These are phyloP conservation scores for Cepaea nemoralis DNA, from an alignment of 1,140 invertebrate genomes.

Conservation along the genomic window DNA sequence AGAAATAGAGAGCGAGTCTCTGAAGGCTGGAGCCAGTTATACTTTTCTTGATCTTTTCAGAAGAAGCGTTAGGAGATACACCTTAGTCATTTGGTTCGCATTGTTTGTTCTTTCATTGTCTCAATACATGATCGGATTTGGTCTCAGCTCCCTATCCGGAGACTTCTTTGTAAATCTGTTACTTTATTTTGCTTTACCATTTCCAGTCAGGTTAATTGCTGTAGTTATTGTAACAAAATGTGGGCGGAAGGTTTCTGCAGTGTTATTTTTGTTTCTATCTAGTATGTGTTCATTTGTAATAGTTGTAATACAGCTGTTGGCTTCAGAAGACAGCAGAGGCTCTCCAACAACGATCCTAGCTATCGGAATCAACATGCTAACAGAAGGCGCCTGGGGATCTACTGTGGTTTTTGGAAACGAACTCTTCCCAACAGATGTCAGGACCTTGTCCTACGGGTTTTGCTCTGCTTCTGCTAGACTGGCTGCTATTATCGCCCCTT, in stretches of 20 bases:
- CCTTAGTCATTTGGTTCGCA: background rate
- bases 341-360: background rate
- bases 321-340: background rate
- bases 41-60: background rate
- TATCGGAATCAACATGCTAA: background rate
- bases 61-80: background rate
- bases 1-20: background rate
- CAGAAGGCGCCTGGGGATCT: background rate
- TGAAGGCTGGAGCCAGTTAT: background rate
- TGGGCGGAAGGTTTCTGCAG: background rate
- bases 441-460: background rate
- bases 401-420: background rate
- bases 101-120: background rate
- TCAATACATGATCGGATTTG: background rate
- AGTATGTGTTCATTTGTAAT: background rate
- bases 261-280: background rate
- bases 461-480: background rate
- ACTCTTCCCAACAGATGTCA: background rate
- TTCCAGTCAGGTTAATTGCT: background rate
- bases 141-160: background rate
- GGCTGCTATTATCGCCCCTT: background rate
- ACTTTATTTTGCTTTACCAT: background rate
- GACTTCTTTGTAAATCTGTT: slow-evolving; percentile 2
- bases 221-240: background rate
- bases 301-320: background rate